These are phyloP conservation scores for Amphiduros pacificus DNA, from an alignment of 2,888 invertebrate genomes.

Conservation along the genomic window DNA sequence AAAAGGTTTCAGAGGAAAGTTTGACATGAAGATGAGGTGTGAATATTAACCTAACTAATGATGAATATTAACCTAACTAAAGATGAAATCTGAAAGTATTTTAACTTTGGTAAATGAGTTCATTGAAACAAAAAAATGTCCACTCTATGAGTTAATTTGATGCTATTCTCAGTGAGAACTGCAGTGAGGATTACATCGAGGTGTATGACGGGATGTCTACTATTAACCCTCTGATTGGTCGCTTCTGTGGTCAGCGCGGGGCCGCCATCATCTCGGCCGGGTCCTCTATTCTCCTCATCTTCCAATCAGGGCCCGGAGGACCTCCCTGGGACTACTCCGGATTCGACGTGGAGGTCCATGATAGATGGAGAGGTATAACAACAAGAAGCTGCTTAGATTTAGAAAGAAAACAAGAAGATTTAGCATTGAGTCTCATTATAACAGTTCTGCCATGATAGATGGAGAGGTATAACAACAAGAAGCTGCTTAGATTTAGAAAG, in stretches of 20 bases:
- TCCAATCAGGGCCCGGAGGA: slow-evolving; percentile 23
- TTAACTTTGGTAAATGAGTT: too few species aligned
- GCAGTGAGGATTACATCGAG: slow-evolving; percentile 26
- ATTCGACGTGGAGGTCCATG: slow-evolving; percentile 18
- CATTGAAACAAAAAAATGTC: too few species aligned
- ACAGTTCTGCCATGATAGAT: too few species aligned
- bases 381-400: too few species aligned
- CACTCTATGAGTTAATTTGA: too few species aligned
- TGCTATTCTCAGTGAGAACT: slow-evolving; percentile 19
- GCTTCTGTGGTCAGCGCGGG: slow-evolving; percentile 25
- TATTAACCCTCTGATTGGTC: slow-evolving; percentile 23
- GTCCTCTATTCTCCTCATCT: slow-evolving; percentile 24
- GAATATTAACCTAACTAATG: too few species aligned
- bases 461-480: too few species aligned
- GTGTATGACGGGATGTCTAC: slow-evolving; percentile 28
- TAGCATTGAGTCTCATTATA: too few species aligned
- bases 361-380: slow-evolving; percentile 26
- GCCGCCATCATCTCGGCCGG: slow-evolving; percentile 25
- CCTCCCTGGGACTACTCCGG: slow-evolving; percentile 31
- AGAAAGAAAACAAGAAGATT: too few species aligned
- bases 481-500: too few species aligned
- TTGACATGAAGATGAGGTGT: slow-evolving; percentile 26
- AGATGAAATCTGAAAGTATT: too few species aligned
- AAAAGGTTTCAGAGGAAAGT: slow-evolving; percentile 20
- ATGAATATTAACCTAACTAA: too few species aligned